Evolutionary conservation across 2,113 vertebrate species (phyloP).

Genomic region (Brevimyrus niger): DNA sequence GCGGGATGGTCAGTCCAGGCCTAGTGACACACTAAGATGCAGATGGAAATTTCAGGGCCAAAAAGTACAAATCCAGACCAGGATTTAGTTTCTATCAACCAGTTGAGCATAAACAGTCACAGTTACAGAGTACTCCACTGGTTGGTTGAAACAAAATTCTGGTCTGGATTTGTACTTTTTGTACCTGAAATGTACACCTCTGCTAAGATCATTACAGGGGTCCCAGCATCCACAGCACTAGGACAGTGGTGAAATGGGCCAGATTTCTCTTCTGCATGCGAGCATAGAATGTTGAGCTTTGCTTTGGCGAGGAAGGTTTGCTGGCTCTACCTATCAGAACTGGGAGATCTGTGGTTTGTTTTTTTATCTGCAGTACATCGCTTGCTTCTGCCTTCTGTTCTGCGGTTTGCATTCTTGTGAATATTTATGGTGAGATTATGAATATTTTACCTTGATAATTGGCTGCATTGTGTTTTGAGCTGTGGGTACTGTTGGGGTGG

Average conservation of each 20-base stretch:
- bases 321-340: neutral
- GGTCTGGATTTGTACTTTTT: too few species aligned
- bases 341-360: neutral
- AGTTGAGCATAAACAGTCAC: too few species aligned
- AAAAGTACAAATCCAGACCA: too few species aligned
- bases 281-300: neutral
- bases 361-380: neutral
- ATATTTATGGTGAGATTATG: neutral
- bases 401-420: neutral
- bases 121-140: too few species aligned
- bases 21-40: neutral
- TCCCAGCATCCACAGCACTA: neutral
- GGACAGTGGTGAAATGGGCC: neutral
- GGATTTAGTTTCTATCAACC: too few species aligned
- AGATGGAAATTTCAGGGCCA: too few species aligned
- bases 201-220: too few species aligned
- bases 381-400: neutral
- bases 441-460: neutral
- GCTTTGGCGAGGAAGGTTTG: neutral
- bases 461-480: neutral
- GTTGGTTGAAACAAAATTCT: too few species aligned
- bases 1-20: neutral
- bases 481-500: neutral
- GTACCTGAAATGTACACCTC: too few species aligned
- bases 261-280: neutral